phyloP scores from a whole-genome alignment of 2,113 vertebrate species.

The Hippocampus guttulatus region DNA sequence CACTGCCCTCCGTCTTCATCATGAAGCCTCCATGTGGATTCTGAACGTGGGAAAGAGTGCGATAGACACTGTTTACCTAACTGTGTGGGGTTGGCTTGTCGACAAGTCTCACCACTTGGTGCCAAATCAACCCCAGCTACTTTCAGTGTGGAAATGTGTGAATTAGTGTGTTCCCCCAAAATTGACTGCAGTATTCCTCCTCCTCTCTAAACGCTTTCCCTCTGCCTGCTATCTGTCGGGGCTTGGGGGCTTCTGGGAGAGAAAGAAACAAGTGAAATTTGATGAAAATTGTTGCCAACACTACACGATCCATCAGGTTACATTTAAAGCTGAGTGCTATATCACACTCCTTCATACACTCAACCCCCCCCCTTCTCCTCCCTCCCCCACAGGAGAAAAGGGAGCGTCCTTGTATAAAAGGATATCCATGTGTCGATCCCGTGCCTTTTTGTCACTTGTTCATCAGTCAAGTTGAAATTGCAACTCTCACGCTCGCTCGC shows the following conservation, averaged over 20 bases:
- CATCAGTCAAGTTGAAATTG: constrained; percentile 35
- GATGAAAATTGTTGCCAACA: not conserved
- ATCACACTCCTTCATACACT: not conserved
- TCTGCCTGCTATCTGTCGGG: constrained; percentile 64
- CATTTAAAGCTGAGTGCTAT: constrained; percentile 19
- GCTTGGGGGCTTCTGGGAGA: constrained; percentile 48
- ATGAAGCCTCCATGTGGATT: constrained; percentile 48
- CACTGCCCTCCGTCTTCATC: constrained; percentile 52
- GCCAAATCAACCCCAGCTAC: not conserved
- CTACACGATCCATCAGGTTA: constrained; percentile 21
- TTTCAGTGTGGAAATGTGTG: constrained; percentile 4
- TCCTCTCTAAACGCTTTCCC: constrained; percentile 52
- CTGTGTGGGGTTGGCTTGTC: not conserved
- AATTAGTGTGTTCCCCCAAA: constrained; percentile 17
- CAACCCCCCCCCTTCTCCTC: not conserved
- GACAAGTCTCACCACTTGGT: not conserved
- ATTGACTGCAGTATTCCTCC: constrained; percentile 47
- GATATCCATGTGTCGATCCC: constrained; percentile 36
- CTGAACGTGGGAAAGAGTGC: constrained; percentile 10
- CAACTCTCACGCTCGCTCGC: not conserved
- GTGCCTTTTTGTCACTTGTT: constrained; percentile 14
- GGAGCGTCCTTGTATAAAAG: not conserved
- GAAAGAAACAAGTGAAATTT: constrained; percentile 53
- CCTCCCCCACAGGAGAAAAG: constrained; percentile 16
- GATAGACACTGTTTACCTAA: not conserved